These are phyloP conservation scores for Plutella xylostella DNA, from an alignment of 2,888 invertebrate genomes.

Conservation along the genomic window DNA sequence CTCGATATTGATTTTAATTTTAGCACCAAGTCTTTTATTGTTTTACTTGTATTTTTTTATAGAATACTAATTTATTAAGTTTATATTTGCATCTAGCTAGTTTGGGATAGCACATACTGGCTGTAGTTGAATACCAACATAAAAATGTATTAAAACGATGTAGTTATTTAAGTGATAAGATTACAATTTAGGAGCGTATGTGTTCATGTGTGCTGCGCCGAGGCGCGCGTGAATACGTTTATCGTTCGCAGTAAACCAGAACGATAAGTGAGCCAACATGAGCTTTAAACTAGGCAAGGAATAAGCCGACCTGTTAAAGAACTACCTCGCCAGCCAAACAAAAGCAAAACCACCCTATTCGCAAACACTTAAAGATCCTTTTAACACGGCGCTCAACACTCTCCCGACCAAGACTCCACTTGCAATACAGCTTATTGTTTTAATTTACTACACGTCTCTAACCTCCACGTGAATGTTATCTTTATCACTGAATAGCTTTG, in stretches of 20 bases:
- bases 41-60: too few species aligned
- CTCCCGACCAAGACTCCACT: slow-evolving; percentile 23
- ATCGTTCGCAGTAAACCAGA: slow-evolving; percentile 47
- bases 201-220: slow-evolving; percentile 12
- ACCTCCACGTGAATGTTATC: slow-evolving; percentile 35
- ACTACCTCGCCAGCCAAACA: slow-evolving; percentile 23
- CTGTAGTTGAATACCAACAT: too few species aligned
- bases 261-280: slow-evolving; percentile 46
- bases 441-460: slow-evolving; percentile 41
- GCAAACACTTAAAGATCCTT: slow-evolving; percentile 27
- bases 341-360: slow-evolving; percentile 30
- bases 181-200: too few species aligned
- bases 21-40: too few species aligned
- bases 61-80: too few species aligned
- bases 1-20: too few species aligned
- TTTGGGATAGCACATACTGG: too few species aligned
- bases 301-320: slow-evolving; percentile 42
- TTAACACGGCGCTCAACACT: slow-evolving; percentile 13
- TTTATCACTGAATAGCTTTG: slow-evolving; percentile 36
- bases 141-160: too few species aligned
- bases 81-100: too few species aligned
- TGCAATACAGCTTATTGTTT: slow-evolving; percentile 39
- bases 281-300: slow-evolving; percentile 40
- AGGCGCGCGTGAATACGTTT: slow-evolving; percentile 42
- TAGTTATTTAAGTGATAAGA: too few species aligned